These are phyloP conservation scores for Drosophila conformis DNA, from an alignment of 2,888 invertebrate species.

Conservation along the genomic window DNA sequence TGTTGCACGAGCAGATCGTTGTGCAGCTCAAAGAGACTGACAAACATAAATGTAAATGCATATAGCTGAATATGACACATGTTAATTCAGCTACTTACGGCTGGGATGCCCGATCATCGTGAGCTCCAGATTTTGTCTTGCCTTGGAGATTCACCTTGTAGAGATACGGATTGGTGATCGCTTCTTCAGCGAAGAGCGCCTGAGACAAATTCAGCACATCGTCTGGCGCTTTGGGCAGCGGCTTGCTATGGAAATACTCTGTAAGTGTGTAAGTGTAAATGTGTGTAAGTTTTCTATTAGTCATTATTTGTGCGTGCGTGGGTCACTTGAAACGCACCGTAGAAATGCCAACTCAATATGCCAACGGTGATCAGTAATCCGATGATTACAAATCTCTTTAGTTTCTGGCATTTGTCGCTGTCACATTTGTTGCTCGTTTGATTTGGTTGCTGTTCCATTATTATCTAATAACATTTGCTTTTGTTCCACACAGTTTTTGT, in stretches of 20 bases:
- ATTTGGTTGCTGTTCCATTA: slow-evolving; percentile 50
- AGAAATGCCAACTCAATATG: slow-evolving; percentile 80
- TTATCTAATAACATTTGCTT: slow-evolving; percentile 54
- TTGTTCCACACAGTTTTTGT: slow-evolving; percentile 13
- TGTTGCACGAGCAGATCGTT: slow-evolving; percentile 64
- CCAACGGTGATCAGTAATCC: slow-evolving; percentile 66
- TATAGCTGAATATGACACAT: too few species aligned
- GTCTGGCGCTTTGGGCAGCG: slow-evolving; percentile 59
- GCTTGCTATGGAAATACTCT: slow-evolving; percentile 79
- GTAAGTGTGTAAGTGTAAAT: slow-evolving; percentile 2
- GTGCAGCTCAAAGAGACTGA: slow-evolving; percentile 73
- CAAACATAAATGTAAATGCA: neutral
- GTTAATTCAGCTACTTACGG: slow-evolving; percentile 64
- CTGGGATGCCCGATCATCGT: slow-evolving; percentile 74
- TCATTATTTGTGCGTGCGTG: neutral
- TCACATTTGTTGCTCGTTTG: slow-evolving; percentile 52
- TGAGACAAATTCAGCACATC: slow-evolving; percentile 67
- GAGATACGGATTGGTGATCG: slow-evolving; percentile 64
- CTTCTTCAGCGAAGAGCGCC: slow-evolving; percentile 69
- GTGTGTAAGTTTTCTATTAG: too few species aligned
- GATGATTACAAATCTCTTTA: slow-evolving; percentile 73
- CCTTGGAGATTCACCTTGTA: slow-evolving; percentile 78
- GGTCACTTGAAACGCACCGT: slow-evolving; percentile 59
- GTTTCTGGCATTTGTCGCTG: slow-evolving; percentile 69
- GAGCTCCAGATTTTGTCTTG: slow-evolving; percentile 67